These are phyloP conservation scores for Diabrotica virgifera DNA, from an alignment of 1,140 invertebrate species.

Conservation along the genomic window DNA sequence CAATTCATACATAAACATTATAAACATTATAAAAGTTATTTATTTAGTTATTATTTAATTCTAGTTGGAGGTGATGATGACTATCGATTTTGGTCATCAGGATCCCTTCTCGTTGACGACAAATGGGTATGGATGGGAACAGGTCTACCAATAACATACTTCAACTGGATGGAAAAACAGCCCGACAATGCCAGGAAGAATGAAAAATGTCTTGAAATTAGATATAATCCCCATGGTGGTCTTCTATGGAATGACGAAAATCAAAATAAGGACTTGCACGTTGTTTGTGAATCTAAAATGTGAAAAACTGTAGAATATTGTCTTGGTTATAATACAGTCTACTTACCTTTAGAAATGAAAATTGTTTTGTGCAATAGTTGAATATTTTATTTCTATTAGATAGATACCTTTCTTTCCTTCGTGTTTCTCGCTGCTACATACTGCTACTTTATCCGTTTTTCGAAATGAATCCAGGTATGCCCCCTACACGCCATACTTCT, in stretches of 20 bases:
- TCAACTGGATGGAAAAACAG: conserved; percentile 15
- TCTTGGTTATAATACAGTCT: background rate
- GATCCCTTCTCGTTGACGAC: background rate
- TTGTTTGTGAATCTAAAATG: conserved; percentile 11
- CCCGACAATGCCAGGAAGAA: conserved; percentile 21
- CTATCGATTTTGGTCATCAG: conserved; percentile 11
- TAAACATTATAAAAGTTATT: no score
- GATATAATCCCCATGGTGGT: background rate
- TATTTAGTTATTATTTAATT: no score
- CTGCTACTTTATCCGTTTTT: no score
- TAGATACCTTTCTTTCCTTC: no score
- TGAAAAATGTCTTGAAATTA: conserved; percentile 22
- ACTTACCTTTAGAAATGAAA: no score
- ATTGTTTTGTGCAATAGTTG: no score
- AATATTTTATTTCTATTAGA: no score
- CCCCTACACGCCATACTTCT: no score
- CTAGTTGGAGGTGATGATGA: background rate
- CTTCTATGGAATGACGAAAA: conserved; percentile 11
- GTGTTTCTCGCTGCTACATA: no score
- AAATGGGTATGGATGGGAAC: background rate
- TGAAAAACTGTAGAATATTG: background rate
- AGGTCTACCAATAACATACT: conserved; percentile 16
- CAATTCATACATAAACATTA: no score
- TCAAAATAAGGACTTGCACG: background rate
- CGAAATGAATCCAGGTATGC: no score